Base-by-base conservation (phyloP, 2,113 vertebrate species). In the Salvator merianae region DNA sequence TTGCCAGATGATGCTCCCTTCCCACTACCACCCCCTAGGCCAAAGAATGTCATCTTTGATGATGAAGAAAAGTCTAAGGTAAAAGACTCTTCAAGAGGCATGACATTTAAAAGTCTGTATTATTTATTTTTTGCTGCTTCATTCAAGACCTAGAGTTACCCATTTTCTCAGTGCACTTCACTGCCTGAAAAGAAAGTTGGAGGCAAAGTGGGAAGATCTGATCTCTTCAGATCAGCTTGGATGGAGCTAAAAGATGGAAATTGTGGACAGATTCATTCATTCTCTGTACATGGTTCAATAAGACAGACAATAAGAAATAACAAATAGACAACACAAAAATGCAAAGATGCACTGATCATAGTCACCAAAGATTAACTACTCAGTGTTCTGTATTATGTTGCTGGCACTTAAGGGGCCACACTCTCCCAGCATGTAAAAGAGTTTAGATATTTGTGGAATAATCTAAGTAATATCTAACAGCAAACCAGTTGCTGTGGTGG, bases 11-110 rank as follows among this genome's bases (percentile, higher is more conserved):
- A 98, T 0, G 93, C 95, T 53, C 89, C 96, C 86, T 95, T 98
- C 34, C 95, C 95, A 0, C 94, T 93, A 0, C 98, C 97, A 47
- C 94, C 98, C 14, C 96, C 98, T 24, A 96, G 98, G 88, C 95
- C 96, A 68, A 97, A 97, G 94, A 98, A 97, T 78, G 95, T 97
- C 26, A 97, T 99, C 86, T 99, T 99, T 94, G 98, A 99, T 87
- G 98, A 99, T 70, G 98, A 99, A 90, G 99, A 99, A 90, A 99
- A 99, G 86, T 99, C 99, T 71, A 99, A 99, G 97, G 98, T 99
- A 93, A 94, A 84, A 26, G 43, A n/a, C 34, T 63, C 24, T 55
- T 55, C 50, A n/a, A 50, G n/a, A 72, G 47, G 24, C 68, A 36
- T 50, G 24, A 12, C 47, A 16, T 1, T 63, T 55, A 69, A 26